phyloP scores from a whole-genome alignment of 2,797 vertebrate genomes.

The Siniperca obscura region DNA sequence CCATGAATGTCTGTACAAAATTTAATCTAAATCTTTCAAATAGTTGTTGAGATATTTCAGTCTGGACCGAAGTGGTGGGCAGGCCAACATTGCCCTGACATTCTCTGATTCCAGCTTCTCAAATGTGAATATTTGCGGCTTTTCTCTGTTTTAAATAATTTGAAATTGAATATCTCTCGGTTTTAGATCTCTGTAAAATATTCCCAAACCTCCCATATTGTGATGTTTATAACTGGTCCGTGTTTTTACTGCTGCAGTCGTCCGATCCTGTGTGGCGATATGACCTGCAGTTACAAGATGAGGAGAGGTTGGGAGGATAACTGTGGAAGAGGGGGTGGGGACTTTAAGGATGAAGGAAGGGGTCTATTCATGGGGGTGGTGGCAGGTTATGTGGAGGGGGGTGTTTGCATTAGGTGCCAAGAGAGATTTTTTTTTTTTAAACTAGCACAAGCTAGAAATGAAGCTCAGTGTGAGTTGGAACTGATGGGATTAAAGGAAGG shows the following conservation, averaged over 20 bases:
- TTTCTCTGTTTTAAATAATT: background rate
- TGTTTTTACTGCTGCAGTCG: background rate
- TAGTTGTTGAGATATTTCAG: background rate
- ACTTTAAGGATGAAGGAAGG: slow-evolving; percentile 6
- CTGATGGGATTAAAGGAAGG: slow-evolving; percentile 25
- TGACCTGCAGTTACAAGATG: slow-evolving; percentile 27
- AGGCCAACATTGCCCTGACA: too few relatives aligned
- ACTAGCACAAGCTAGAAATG: slow-evolving; percentile 27
- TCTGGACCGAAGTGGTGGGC: background rate
- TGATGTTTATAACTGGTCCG: background rate
- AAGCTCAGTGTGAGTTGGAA: slow-evolving; percentile 19
- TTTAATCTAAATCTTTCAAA: background rate
- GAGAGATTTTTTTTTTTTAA: slow-evolving; percentile 48
- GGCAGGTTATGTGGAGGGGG: slow-evolving; percentile 50
- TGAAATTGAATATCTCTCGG: background rate
- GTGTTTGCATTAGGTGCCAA: slow-evolving; percentile 49
- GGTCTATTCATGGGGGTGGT: slow-evolving; percentile 36
- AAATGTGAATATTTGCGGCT: background rate
- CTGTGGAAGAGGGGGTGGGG: slow-evolving; percentile 40
- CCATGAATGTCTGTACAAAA: background rate
- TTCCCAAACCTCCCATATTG: background rate
- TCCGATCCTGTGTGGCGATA: background rate
- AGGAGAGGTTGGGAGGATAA: slow-evolving; percentile 10
- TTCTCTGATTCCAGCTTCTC: background rate
- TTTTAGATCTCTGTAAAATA: slow-evolving; percentile 9